phyloP scores from a whole-genome alignment of 2,888 invertebrate species.

The Rambutsinella grinnellia region DNA sequence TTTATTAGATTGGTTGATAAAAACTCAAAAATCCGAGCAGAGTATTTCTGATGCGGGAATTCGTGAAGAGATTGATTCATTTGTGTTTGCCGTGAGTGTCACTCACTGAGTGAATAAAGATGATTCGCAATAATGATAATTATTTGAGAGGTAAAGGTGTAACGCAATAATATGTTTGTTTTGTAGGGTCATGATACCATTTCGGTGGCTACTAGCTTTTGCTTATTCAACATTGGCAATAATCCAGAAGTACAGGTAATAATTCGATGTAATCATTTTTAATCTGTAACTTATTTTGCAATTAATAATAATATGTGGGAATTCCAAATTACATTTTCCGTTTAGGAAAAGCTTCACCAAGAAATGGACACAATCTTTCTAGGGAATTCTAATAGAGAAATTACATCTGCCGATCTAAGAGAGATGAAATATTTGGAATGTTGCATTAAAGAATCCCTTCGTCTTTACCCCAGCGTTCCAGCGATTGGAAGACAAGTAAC shows the following conservation, averaged over 20 bases:
- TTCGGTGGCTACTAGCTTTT: slow-evolving; percentile 14
- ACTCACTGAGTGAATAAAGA: too few species aligned
- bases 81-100: too few species aligned
- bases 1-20: slow-evolving; percentile 17
- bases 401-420: slow-evolving; percentile 68
- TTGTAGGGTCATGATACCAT: slow-evolving; percentile 45
- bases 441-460: slow-evolving; percentile 69
- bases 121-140: too few species aligned
- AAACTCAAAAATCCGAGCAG: slow-evolving; percentile 18
- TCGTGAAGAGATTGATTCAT: slow-evolving; percentile 68
- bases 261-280: too few species aligned
- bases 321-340: too few species aligned
- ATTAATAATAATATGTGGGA: too few species aligned
- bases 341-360: slow-evolving; percentile 40
- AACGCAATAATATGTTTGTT: too few species aligned
- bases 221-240: slow-evolving; percentile 38
- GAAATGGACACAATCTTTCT: slow-evolving; percentile 55
- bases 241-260: slow-evolving; percentile 33
- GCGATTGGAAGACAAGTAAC: slow-evolving; percentile 67
- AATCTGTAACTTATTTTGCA: too few species aligned
- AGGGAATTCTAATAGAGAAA: slow-evolving; percentile 26
- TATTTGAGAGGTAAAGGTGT: too few species aligned
- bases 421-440: slow-evolving; percentile 69
- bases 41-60: slow-evolving; percentile 67
- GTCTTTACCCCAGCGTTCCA: slow-evolving; percentile 69